phyloP scores from a whole-genome alignment of 2,888 invertebrate genomes.

The Phorcus lineatus region DNA sequence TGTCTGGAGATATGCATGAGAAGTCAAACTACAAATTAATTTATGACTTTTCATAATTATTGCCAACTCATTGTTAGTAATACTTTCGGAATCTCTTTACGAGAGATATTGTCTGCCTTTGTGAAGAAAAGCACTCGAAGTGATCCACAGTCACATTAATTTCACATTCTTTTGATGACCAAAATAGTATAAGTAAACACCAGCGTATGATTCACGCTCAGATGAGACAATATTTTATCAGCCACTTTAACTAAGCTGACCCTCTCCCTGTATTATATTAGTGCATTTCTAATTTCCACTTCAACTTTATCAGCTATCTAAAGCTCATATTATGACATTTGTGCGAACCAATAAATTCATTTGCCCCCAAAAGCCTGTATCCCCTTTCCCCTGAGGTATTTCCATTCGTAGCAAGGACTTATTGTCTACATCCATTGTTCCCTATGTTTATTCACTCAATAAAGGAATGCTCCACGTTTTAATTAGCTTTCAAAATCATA shows the following conservation, averaged over 20 bases:
- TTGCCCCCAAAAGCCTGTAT: background rate
- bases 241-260: background rate
- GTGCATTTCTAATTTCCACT: slow-evolving; percentile 3
- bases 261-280: background rate
- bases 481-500: slow-evolving; percentile 1
- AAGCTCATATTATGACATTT: slow-evolving; percentile 8
- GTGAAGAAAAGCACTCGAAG: too few relatives aligned
- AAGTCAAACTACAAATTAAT: too few relatives aligned
- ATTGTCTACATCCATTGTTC: background rate
- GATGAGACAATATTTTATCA: background rate
- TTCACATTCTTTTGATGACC: background rate
- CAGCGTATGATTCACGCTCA: background rate
- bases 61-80: too few relatives aligned
- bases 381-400: background rate
- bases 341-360: slow-evolving; percentile 4
- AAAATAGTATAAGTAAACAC: background rate
- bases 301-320: background rate
- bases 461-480: background rate
- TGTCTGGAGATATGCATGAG: too few relatives aligned
- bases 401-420: background rate
- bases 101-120: too few relatives aligned
- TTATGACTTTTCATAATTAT: too few relatives aligned
- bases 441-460: background rate
- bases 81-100: too few relatives aligned
- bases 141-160: background rate